Base-by-base conservation (phyloP, 1,140 invertebrate genomes). In the Helicoverpa armigera region DNA sequence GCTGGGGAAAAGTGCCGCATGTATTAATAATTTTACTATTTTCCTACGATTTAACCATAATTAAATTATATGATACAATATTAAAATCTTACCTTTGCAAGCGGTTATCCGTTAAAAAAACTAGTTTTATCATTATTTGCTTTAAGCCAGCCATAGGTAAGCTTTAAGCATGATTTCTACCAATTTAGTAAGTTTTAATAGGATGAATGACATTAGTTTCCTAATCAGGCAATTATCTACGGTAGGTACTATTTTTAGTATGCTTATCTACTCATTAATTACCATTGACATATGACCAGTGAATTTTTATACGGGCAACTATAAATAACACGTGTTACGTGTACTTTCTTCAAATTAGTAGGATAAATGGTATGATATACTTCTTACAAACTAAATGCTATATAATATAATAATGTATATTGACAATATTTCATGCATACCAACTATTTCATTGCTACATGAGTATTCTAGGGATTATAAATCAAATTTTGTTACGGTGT, bases 131-230 rank as follows among this genome's bases (percentile, higher is more conserved):
- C 13, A 50, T 76, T 51, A 63, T 69, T 23, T 18, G 78, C 78
- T 67, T 54, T 69, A 83, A 82, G 82, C 82, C 76, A 82, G 69
- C 58, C 79, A 79, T 61, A 23, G 50, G 81, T 85, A 87, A 87
- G 86, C 86, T 84, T 60, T 50, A 87, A 85, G 82, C 81, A 51
- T 65, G 58, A 77, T 70, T 85, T 85, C 81, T 84, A 81, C 84
- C 74, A 84, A 58, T 82, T 82, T 84, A 83, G 81, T 87, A 85
- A 75, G 65, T 81, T 81, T 81, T 83, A 53, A 74, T 50, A 65
- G 13, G 3, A 78, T 83, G 53, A 50, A 74, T 69, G 43, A 29
- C 61, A 63, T n/a, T 54, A 67, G 51, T 54, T 50, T 72, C 51
- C 50, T 50, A 53, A 35, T 16, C 51, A 79, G 54, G 58, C 50